phyloP scores from a whole-genome alignment of 2,113 vertebrate genomes.

The Pandion haliaetus region DNA sequence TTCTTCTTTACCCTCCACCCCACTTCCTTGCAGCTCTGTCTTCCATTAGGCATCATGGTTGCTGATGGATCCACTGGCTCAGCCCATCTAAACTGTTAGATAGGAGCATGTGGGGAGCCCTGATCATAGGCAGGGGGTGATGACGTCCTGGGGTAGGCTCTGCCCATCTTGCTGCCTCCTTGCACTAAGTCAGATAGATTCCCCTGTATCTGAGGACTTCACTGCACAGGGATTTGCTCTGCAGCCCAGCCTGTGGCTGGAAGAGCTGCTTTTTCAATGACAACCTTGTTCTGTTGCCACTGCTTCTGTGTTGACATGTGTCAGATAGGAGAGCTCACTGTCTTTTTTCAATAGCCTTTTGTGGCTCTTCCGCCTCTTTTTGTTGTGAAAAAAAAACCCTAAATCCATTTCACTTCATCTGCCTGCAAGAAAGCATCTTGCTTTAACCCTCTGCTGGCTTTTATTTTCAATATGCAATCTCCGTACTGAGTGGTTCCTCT shows the following conservation, averaged over 20 bases:
- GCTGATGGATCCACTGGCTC: not conserved
- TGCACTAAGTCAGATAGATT: not conserved
- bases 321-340: not conserved
- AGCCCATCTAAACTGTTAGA: not conserved
- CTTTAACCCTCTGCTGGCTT: slow-evolving; percentile 18
- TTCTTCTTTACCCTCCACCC: not conserved
- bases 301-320: not conserved
- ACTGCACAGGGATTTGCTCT: not conserved
- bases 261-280: not conserved
- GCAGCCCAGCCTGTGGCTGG: not conserved
- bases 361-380: not conserved
- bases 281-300: not conserved
- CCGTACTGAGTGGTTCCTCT: not conserved
- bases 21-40: not conserved
- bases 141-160: not conserved
- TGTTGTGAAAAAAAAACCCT: not conserved
- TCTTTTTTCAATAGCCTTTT: not conserved
- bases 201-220: not conserved
- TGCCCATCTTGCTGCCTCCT: not conserved
- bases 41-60: not conserved
- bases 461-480: not conserved
- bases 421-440: not conserved
- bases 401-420: slow-evolving; percentile 11
- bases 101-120: not conserved
- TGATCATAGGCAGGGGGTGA: not conserved